These are phyloP conservation scores for Melipona beecheii DNA, from an alignment of 2,888 invertebrate genomes.

Conservation along the genomic window DNA sequence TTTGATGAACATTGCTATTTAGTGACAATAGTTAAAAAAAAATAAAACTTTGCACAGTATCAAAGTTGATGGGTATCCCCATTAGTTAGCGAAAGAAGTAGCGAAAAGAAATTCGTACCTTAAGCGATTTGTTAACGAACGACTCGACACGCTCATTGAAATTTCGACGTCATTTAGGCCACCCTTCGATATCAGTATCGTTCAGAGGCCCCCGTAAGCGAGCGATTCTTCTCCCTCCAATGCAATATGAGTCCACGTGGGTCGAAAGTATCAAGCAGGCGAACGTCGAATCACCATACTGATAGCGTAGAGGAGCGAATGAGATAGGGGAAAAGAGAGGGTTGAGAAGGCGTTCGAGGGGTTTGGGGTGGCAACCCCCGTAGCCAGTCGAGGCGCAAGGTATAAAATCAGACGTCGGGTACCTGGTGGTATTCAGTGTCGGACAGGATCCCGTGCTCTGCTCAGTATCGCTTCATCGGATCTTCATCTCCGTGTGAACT, in stretches of 20 bases:
- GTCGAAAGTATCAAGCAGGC: not conserved
- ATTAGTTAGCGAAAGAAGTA: too few species aligned
- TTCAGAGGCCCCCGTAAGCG: too few species aligned
- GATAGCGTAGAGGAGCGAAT: slow-evolving; percentile 7
- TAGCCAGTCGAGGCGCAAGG: slow-evolving; percentile 65
- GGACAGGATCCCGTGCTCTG: slow-evolving; percentile 61
- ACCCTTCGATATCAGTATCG: too few species aligned
- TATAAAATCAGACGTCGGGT: slow-evolving; percentile 77
- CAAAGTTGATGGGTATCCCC: too few species aligned
- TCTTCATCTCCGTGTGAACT: slow-evolving; percentile 27
- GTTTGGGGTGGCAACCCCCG: slow-evolving; percentile 42
- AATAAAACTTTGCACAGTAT: too few species aligned
- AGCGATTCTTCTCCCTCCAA: too few species aligned
- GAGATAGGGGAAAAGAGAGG: slow-evolving; percentile 53
- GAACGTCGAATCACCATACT: slow-evolving; percentile 8
- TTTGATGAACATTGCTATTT: too few species aligned
- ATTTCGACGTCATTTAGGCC: too few species aligned
- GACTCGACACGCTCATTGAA: too few species aligned
- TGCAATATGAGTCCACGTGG: not conserved
- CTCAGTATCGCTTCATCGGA: slow-evolving; percentile 52
- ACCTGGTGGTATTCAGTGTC: slow-evolving; percentile 75
- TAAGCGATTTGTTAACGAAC: too few species aligned
- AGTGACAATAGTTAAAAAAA: too few species aligned
- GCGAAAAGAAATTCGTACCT: too few species aligned
- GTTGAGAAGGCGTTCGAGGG: slow-evolving; percentile 38